phyloP scores from a whole-genome alignment of 2,888 invertebrate genomes.

The Drosophila ezoana region DNA sequence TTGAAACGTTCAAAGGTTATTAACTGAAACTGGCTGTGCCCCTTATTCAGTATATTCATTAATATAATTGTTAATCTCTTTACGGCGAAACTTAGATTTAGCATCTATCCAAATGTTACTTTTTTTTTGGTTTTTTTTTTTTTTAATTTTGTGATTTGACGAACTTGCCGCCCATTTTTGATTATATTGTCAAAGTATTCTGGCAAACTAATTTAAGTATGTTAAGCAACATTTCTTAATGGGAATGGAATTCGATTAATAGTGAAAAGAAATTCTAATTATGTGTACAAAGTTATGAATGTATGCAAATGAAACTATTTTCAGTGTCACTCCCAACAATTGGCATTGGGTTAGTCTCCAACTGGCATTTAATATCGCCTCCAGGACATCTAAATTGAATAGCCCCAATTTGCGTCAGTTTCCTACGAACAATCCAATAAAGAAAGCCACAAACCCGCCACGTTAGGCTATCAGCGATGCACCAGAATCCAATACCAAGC shows the following conservation, averaged over 20 bases:
- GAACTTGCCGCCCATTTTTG: slow-evolving; percentile 15
- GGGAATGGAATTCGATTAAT: not conserved
- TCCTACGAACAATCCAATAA: slow-evolving; percentile 40
- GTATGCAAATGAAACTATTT: not conserved
- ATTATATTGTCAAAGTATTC: slow-evolving; percentile 22
- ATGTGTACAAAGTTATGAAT: too few species aligned
- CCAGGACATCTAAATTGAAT: slow-evolving; percentile 28
- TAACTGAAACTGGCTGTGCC: not conserved
- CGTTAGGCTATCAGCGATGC: slow-evolving; percentile 64
- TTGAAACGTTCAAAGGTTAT: slow-evolving; percentile 4
- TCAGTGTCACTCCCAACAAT: not conserved
- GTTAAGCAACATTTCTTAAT: not conserved
- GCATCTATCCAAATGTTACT: slow-evolving; percentile 6
- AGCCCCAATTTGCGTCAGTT: slow-evolving; percentile 32
- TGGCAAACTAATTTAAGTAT: not conserved
- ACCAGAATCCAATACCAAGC: slow-evolving; percentile 60
- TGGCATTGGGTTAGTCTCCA: slow-evolving; percentile 5
- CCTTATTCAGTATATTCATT: not conserved
- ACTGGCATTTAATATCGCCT: slow-evolving; percentile 21
- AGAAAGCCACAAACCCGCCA: slow-evolving; percentile 42
- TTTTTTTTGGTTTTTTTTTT: slow-evolving; percentile 30
- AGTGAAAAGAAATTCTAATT: not conserved
- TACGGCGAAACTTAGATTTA: slow-evolving; percentile 9
- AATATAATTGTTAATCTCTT: not conserved
- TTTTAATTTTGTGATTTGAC: slow-evolving; percentile 30